Evolutionary conservation across 2,888 invertebrate species (phyloP), one percentile per base, ranked within the genome.

Genomic region (Julus scandinavius): DNA sequence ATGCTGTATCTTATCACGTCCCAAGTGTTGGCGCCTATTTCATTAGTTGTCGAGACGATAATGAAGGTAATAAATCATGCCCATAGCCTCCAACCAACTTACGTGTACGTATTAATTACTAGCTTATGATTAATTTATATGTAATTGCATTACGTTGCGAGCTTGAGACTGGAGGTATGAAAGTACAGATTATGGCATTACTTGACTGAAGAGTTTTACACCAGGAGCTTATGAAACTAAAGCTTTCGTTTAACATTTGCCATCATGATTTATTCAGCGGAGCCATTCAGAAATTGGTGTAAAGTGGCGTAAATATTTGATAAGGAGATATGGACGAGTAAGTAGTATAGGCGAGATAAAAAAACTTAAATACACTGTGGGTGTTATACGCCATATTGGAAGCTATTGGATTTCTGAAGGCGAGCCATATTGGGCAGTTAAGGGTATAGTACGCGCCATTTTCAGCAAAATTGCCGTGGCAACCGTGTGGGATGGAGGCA

Each of bases 281-380:
- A 54, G 54, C 54, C 7, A 9, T 54, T 54, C 13, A 15, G 54
- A 54, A 54, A 54, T 54, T 54, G 54, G 54, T 54, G 54, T 11
- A 54, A 54, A 54, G 54, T 54, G 54, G 54, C 54, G 54, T 54
- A 54, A 54, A 54, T 54, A 54, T 54, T 54, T 54, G 54, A 54
- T 54, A 54, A 54, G 54, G 54, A 54, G 13, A 54, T 54, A 54
- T 54, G 2, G 2, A 54, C 54, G 54, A 17, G 13, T 17, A 11
- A 54, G 29, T 29, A 29, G 17, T 54, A 54, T 54, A 17, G 54
- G 13, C 54, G 11, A 17, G 15, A 29, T 11, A 54, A 54, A 54
- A 54, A 54, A 54, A 17, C 49, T 13, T 29, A 29, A 29, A 29
- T 11, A 13, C 54, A 11, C 11, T 54, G 54, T 11, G 54, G 54